phyloP scores from a whole-genome alignment of 2,113 vertebrate genomes.

The Carassius gibelio region DNA sequence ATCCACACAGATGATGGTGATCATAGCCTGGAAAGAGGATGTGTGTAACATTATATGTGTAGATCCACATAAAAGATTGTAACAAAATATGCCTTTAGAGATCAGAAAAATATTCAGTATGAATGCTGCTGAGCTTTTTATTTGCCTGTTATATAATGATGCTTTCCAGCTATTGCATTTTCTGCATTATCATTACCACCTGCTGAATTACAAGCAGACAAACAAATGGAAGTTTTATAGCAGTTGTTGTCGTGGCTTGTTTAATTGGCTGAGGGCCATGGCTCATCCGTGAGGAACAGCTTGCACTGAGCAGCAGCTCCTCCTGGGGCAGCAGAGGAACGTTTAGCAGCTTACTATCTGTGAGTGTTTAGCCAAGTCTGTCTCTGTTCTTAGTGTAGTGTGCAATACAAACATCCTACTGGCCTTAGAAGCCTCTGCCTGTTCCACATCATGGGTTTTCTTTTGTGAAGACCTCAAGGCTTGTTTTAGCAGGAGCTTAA shows the following conservation, averaged over 20 bases:
- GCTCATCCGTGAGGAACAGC: background rate
- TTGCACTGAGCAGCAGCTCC: background rate
- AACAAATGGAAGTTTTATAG: conserved; percentile 21
- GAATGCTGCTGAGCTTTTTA: background rate
- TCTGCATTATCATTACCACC: background rate
- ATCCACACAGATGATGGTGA: conserved; percentile 1
- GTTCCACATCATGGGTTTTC: conserved; percentile 5
- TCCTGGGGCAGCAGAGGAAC: background rate
- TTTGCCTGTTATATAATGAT: background rate
- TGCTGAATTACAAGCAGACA: background rate
- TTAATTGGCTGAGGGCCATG: conserved; percentile 25
- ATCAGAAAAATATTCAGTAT: background rate
- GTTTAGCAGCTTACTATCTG: background rate
- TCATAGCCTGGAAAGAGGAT: conserved; percentile 12
- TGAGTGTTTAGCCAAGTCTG: conserved; percentile 23
- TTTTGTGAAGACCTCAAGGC: background rate
- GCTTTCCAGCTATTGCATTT: background rate
- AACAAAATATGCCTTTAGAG: conserved; percentile 9
- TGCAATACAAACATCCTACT: conserved; percentile 4
- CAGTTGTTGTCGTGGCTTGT: conserved; percentile 34
- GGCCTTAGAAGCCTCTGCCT: background rate
- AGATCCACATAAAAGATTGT: conserved; percentile 27
- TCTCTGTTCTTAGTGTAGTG: background rate
- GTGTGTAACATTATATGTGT: background rate
- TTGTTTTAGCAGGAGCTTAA: conserved; percentile 24